These are phyloP conservation scores for Cantharis nigra DNA, from an alignment of 2,888 invertebrate genomes.

Conservation along the genomic window DNA sequence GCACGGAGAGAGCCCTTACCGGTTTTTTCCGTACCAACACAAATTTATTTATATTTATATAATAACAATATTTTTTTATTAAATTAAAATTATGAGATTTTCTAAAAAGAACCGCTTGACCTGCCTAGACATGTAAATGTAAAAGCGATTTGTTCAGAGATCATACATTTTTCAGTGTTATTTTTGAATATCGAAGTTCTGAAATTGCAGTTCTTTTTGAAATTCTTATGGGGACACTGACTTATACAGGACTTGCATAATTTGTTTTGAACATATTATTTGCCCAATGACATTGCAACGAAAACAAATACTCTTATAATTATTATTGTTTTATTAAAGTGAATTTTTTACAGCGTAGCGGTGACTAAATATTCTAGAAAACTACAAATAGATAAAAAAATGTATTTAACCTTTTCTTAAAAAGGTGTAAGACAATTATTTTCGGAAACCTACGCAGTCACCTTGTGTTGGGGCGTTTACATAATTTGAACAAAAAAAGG, in stretches of 20 bases:
- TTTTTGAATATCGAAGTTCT: too few relatives aligned
- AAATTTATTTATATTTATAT: too few relatives aligned
- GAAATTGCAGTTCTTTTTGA: too few relatives aligned
- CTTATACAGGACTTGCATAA: neutral
- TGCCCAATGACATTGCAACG: neutral
- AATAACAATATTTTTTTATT: too few relatives aligned
- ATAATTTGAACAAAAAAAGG: neutral
- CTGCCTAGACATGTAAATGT: too few relatives aligned
- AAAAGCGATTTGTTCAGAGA: too few relatives aligned
- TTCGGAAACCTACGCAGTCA: neutral
- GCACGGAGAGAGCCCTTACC: too few relatives aligned
- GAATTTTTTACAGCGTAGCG: neutral
- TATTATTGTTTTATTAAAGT: neutral
- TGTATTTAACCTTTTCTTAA: neutral
- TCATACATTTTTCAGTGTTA: too few relatives aligned
- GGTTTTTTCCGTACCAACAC: too few relatives aligned
- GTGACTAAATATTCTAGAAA: neutral
- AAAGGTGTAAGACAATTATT: neutral
- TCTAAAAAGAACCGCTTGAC: too few relatives aligned
- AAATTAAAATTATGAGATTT: too few relatives aligned
- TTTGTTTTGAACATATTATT: neutral
- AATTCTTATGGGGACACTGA: neutral
- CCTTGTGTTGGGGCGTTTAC: neutral
- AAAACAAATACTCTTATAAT: neutral
- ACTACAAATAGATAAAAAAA: neutral